Evolutionary conservation across 2,888 invertebrate genomes (phyloP).

Genomic region (Sesia apiformis): DNA sequence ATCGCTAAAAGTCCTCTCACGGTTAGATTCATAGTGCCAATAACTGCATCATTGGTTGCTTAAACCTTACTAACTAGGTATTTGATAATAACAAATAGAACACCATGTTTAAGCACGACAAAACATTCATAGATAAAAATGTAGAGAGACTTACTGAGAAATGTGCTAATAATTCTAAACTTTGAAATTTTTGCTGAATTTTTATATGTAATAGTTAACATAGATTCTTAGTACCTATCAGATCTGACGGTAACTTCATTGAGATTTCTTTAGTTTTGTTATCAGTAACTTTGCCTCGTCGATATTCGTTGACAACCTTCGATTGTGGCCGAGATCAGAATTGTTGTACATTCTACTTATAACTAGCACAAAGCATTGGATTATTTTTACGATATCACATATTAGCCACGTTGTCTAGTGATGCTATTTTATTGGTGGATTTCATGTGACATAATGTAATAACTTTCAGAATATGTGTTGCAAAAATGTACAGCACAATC

Average conservation of each 20-base stretch:
- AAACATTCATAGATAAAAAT: slow-evolving; percentile 76
- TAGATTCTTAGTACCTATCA: no score
- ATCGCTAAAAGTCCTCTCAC: slow-evolving; percentile 28
- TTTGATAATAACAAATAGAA: slow-evolving; percentile 73
- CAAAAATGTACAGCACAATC: no score
- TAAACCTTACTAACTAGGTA: slow-evolving; percentile 71
- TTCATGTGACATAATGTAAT: slow-evolving; percentile 20
- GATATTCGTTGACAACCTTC: slow-evolving; percentile 64
- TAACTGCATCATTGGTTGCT: slow-evolving; percentile 71
- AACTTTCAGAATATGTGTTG: no score
- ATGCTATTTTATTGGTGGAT: slow-evolving; percentile 17
- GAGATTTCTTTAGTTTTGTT: slow-evolving; percentile 51
- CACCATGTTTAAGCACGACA: slow-evolving; percentile 76
- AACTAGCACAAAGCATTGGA: slow-evolving; percentile 61
- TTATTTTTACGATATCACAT: slow-evolving; percentile 61
- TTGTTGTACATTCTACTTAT: slow-evolving; percentile 43
- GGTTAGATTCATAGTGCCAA: slow-evolving; percentile 66
- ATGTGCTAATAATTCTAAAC: slow-evolving; percentile 75
- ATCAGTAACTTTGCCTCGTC: slow-evolving; percentile 30
- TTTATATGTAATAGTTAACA: slow-evolving; percentile 17
- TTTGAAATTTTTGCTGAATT: slow-evolving; percentile 51
- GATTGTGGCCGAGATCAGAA: slow-evolving; percentile 61
- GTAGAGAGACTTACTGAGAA: slow-evolving; percentile 76
- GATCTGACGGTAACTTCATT: slow-evolving; percentile 40
- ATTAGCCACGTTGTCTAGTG: background rate